Evolutionary conservation across 2,888 invertebrate species (phyloP), one percentile per base, ranked within the genome.

Genomic region (Ischnura elegans): DNA sequence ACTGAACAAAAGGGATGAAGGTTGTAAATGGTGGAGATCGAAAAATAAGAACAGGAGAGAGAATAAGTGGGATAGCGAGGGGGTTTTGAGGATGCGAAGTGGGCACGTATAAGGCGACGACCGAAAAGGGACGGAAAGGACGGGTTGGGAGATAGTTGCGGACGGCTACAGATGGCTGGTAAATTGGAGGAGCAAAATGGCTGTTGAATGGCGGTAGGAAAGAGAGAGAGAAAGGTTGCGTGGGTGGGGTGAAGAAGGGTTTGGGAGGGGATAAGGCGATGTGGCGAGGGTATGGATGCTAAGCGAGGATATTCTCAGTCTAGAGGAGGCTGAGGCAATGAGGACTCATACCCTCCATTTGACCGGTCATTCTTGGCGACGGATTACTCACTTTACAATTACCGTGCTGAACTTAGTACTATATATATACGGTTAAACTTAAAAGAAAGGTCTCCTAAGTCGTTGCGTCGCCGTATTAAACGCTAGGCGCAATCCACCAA

Each of bases 111-210:
- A n/a, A n/a, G n/a, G n/a, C n/a, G n/a, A n/a, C 61, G 5, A 61
- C 61, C 13, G 76, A 76, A n/a, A n/a, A 51, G 36, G 76, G 29
- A 76, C 76, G 76, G 76, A 76, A 76, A 76, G 13, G 76, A 10
- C 3, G 76, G 76, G 76, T 36, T 19, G 76, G 76, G 36, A 36
- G 76, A 76, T 76, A 76, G 76, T 76, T 76, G 76, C 16, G 76
- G 76, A 76, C 36, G 76, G 76, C 76, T 76, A 76, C 76, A 36
- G 76, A 76, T 76, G 76, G 76, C n/a, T n/a, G n/a, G 29, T 36
- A 76, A 36, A 76, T 76, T 29, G 0, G 61, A 16, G 25, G 61
- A 61, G n/a, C 61, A 4, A 76, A 76, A 76, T 76, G 76, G 76
- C 16, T 25, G 76, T 25, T 21, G 61, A 61, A 21, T 25, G 76